Evolutionary conservation across 2,888 invertebrate genomes (phyloP), one percentile per base, ranked within the genome.

Genomic region (Cosmia trapezina): DNA sequence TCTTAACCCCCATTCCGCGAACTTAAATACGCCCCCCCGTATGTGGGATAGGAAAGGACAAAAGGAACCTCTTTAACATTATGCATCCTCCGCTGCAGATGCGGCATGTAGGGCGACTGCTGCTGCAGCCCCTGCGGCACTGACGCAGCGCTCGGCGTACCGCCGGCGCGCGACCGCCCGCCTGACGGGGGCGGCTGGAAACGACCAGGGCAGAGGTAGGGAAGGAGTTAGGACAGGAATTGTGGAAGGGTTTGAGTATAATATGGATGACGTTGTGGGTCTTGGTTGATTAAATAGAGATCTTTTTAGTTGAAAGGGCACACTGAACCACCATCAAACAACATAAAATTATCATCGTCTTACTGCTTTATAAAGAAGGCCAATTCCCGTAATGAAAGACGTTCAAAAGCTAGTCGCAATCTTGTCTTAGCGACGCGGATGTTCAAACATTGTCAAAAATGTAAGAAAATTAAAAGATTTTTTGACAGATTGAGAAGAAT

Each of bases 61-160:
- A 22, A 60, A 72, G 82, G 85, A 90, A 95, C 95, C 94, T 95
- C 95, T 90, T 94, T 94, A 49, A 78, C 80, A 70, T 92, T 92
- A 80, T 92, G 88, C 70, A 86, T 85, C 69, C 92, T 88, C 60
- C 92, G 88, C 70, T 89, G 91, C 43, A 80, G 54, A 59, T 91
- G 88, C 49, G 90, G 85, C 80, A 81, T 77, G 85, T 92, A 91
- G 3, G 91, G 88, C 22, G 90, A 89, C 65, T 90, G 90, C 67
- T 87, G 90, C 67, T 87, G 90, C 70, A 83, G 49, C 4, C 83
- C 86, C 57, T 91, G 94, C 14, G 90, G 90, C 54, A 95, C 91
- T 4, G 94, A 94, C 0, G 92, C 92, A 5, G 93, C 91, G 87
- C 95, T 94, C 9, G 95, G 94, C 12, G 94, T 93, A 86, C 92